phyloP scores from a whole-genome alignment of 53 echinoderm and acorn worm genomes.

The Paracentrotus lividus region DNA sequence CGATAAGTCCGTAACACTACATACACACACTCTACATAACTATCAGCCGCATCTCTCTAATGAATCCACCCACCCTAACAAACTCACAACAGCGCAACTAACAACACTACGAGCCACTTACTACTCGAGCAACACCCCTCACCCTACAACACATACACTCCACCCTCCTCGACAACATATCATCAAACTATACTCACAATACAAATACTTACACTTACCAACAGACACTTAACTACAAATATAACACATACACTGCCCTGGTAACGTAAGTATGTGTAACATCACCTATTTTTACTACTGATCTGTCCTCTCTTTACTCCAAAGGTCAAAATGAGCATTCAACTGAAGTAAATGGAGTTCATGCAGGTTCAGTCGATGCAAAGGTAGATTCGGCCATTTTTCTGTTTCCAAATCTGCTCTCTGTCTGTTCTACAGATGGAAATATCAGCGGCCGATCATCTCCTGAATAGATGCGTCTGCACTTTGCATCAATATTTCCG shows the following conservation, averaged over 20 bases:
- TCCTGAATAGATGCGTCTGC: slow-evolving; percentile 52
- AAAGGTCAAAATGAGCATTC: slow-evolving; percentile 74
- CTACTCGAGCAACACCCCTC: too few relatives aligned
- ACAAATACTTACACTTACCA: too few relatives aligned
- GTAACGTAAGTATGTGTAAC: not conserved
- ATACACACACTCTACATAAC: too few relatives aligned
- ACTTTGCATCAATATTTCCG: slow-evolving; percentile 75
- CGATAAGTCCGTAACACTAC: too few relatives aligned
- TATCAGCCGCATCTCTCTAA: too few relatives aligned
- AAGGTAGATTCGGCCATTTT: slow-evolving; percentile 76
- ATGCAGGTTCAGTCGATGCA: slow-evolving; percentile 56
- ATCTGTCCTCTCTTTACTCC: slow-evolving; percentile 54
- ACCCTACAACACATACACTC: too few relatives aligned
- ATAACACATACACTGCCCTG: not conserved
- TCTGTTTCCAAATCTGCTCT: slow-evolving; percentile 58
- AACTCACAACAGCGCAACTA: too few relatives aligned
- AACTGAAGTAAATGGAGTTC: slow-evolving; percentile 75
- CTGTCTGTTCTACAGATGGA: not conserved
- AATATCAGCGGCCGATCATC: slow-evolving; percentile 36
- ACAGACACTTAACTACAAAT: too few relatives aligned
- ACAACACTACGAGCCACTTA: too few relatives aligned
- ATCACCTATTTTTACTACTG: not conserved
- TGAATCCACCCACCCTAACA: too few relatives aligned
- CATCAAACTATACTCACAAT: too few relatives aligned
- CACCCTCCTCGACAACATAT: too few relatives aligned